Conservation (phyloP, 2,113 vertebrate genomes). For the Butorides virescens region DNA sequence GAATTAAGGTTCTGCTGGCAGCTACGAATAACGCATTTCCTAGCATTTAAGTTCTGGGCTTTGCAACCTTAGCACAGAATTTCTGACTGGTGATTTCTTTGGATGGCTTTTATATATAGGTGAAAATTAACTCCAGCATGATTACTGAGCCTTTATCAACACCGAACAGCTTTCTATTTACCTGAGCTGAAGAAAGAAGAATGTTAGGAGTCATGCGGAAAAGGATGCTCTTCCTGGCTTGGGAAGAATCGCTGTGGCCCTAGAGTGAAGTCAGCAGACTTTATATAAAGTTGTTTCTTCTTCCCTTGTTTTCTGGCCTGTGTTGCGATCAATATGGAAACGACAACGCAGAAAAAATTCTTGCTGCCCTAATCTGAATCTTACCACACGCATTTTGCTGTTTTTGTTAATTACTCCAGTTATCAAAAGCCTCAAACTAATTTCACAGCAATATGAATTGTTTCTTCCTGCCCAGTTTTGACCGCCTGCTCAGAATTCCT, state of each 20-base stretch:
- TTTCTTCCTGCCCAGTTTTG: background rate
- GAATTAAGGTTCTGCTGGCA: background rate
- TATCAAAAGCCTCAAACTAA: background rate
- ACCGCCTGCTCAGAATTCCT: background rate
- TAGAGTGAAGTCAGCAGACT: background rate
- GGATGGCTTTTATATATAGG: background rate
- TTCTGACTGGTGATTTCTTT: background rate
- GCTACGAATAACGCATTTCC: background rate
- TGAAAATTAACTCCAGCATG: background rate
- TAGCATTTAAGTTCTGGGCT: background rate
- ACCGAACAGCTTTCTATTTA: background rate
- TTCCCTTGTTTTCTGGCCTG: background rate
- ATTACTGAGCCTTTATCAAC: background rate
- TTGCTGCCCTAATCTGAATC: background rate
- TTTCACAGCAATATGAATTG: background rate
- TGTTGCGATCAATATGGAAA: background rate
- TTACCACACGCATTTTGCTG: background rate
- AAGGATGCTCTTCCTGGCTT: background rate
- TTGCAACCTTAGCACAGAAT: background rate
- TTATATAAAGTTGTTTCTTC: background rate
- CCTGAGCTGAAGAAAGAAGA: background rate
- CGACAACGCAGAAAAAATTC: background rate
- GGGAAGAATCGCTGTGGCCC: fast-evolving
- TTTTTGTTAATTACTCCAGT: background rate
- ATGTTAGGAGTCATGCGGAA: background rate